phyloP scores from a whole-genome alignment of 2,113 vertebrate genomes.

The Craseonycteris thonglongyai region DNA sequence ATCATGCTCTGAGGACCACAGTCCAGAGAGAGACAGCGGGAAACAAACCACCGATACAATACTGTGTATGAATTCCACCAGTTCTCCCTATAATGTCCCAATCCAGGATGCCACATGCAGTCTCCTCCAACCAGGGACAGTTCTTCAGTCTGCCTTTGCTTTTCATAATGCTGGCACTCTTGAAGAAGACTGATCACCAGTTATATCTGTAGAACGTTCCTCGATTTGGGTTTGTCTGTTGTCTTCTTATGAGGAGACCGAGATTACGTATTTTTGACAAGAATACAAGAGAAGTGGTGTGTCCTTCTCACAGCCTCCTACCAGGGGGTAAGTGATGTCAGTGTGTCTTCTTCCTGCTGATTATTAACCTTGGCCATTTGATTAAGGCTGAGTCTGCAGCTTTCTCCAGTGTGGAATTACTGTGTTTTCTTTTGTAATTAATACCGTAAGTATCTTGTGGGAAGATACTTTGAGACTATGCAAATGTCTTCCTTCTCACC shows the following conservation, averaged over 20 bases:
- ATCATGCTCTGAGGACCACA: not conserved
- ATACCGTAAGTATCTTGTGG: not conserved
- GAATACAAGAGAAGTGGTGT: not conserved
- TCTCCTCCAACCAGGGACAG: not conserved
- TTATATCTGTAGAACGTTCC: not conserved
- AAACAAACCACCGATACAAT: not conserved
- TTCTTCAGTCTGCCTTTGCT: not conserved
- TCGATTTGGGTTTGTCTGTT: not conserved
- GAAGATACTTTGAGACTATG: not conserved
- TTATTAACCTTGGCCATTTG: not conserved
- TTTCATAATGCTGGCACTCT: not conserved
- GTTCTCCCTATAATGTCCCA: not conserved
- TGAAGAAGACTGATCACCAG: not conserved
- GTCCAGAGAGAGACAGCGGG: not conserved
- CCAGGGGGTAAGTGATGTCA: fast-evolving
- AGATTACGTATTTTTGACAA: not conserved
- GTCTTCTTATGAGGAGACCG: not conserved
- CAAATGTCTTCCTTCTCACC: not conserved
- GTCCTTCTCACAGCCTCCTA: not conserved
- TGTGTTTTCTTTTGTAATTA: not conserved
- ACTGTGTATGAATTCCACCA: not conserved
- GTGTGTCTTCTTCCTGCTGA: no score
- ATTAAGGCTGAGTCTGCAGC: not conserved
- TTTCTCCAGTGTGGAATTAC: not conserved
- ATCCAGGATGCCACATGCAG: not conserved